These are phyloP conservation scores for Anguilla japonica DNA, from an alignment of 2,113 vertebrate genomes.

Conservation along the genomic window DNA sequence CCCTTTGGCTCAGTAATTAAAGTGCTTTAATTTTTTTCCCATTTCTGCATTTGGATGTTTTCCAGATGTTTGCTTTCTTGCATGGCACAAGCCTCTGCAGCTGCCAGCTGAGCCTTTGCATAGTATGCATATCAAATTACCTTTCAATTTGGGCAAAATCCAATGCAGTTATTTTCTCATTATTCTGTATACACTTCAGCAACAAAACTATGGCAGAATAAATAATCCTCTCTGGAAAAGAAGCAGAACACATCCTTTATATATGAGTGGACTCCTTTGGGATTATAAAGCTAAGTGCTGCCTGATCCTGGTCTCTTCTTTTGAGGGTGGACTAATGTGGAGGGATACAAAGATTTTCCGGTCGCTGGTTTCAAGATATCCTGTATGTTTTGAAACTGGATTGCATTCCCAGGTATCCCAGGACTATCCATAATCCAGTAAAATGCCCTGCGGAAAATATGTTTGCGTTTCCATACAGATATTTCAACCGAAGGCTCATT, in stretches of 20 bases:
- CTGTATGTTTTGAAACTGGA: conserved; percentile 7
- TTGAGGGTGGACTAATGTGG: conserved; percentile 11
- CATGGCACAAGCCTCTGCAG: neutral
- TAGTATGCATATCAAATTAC: neutral
- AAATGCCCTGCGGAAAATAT: neutral
- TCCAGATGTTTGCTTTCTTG: neutral
- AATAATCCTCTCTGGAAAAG: conserved; percentile 20
- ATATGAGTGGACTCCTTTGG: conserved; percentile 26
- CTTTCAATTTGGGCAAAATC: neutral
- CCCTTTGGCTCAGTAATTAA: neutral
- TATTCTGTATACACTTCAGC: neutral
- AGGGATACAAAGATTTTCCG: neutral
- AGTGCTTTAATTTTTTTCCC: neutral
- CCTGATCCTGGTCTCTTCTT: conserved; percentile 13
- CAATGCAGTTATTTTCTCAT: neutral
- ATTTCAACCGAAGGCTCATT: neutral
- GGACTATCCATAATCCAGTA: neutral
- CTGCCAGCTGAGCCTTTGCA: neutral
- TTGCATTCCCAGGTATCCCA: neutral
- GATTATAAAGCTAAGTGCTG: conserved; percentile 23
- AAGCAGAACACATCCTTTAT: conserved; percentile 26
- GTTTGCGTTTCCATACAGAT: neutral
- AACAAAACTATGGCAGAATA: neutral
- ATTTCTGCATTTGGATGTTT: neutral
- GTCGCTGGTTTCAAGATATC: neutral